Evolutionary conservation across 2,113 vertebrate species (phyloP).

Genomic region (Cepphus grylle): DNA sequence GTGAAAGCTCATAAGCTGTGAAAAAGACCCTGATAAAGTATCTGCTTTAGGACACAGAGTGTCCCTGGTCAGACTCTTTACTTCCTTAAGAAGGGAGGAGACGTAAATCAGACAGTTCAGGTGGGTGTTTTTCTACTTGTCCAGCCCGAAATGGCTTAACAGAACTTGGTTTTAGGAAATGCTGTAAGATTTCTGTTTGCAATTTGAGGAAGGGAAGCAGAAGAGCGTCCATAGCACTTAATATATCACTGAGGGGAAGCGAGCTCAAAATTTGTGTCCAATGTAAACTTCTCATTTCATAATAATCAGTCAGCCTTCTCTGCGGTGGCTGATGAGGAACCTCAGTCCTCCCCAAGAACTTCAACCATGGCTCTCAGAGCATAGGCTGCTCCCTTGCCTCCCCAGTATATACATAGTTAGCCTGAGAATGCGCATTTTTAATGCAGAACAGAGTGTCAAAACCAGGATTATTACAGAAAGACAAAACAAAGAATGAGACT

Average conservation of each 20-base stretch:
- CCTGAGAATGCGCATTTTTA: neutral
- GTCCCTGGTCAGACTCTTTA: neutral
- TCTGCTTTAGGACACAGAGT: neutral
- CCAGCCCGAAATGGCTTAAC: neutral
- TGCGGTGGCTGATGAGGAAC: rapidly evolving
- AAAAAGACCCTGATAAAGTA: neutral
- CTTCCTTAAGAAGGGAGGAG: neutral
- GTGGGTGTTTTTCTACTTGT: neutral
- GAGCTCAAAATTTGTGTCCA: neutral
- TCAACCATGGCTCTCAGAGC: rapidly evolving
- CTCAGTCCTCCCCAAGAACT: neutral
- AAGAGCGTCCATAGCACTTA: neutral
- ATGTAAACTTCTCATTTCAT: neutral
- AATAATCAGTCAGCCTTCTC: neutral
- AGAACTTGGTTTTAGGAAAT: neutral
- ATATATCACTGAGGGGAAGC: neutral
- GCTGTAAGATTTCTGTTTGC: neutral
- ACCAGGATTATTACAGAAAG: neutral
- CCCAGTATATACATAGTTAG: neutral
- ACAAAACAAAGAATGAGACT: neutral
- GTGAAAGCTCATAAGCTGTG: neutral
- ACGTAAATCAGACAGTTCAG: neutral
- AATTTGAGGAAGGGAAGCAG: neutral
- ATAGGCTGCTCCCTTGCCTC: neutral
- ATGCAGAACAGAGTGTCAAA: neutral